Percentiles rank a stretch among this genome's conserved stretches.
phyloP scores from a whole-genome alignment of 2,113 vertebrate species.

The Miniopterus natalensis region DNA sequence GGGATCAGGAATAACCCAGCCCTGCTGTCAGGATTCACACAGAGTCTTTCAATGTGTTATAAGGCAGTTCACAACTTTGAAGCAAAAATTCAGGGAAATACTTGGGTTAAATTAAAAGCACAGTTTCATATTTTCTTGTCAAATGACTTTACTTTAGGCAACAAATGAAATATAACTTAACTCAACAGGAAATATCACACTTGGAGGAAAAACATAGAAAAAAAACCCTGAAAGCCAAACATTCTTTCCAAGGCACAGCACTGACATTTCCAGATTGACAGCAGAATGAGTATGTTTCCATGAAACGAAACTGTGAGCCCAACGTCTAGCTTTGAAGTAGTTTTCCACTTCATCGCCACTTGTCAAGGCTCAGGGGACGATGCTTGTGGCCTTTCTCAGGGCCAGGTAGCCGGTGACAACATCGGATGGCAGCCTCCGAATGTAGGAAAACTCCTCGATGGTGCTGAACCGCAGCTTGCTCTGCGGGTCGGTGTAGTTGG shows the following conservation, averaged over 20 bases:
- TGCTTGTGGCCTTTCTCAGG: conserved; percentile 96
- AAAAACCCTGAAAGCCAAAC: conserved; percentile 67
- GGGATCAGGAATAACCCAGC: conserved; percentile 20
- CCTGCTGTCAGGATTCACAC: too few relatives aligned
- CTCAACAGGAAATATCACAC: conserved; percentile 79
- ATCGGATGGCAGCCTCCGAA: conserved; percentile 97
- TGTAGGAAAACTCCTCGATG: conserved; percentile 97
- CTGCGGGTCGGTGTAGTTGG: conserved; percentile 98
- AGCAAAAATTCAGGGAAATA: conserved; percentile 23
- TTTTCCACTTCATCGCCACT: neutral
- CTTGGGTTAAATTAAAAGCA: conserved; percentile 68
- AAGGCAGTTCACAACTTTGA: neutral
- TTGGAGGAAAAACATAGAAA: conserved; percentile 66
- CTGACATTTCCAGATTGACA: conserved; percentile 77
- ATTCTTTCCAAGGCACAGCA: conserved; percentile 74
- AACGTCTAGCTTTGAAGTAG: conserved; percentile 22
- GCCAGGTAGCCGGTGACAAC: conserved; percentile 96
- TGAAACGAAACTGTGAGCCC: conserved; percentile 61
- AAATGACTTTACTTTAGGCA: conserved; percentile 74
- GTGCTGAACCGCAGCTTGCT: conserved; percentile 97
- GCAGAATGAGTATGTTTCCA: conserved; percentile 70
- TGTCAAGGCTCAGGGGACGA: conserved; percentile 92
- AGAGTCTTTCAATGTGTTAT: neutral
- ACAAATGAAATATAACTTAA: conserved; percentile 78
- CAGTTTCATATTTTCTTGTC: conserved; percentile 76